phyloP scores from a whole-genome alignment of 2,888 invertebrate species.

The Griposia aprilina region DNA sequence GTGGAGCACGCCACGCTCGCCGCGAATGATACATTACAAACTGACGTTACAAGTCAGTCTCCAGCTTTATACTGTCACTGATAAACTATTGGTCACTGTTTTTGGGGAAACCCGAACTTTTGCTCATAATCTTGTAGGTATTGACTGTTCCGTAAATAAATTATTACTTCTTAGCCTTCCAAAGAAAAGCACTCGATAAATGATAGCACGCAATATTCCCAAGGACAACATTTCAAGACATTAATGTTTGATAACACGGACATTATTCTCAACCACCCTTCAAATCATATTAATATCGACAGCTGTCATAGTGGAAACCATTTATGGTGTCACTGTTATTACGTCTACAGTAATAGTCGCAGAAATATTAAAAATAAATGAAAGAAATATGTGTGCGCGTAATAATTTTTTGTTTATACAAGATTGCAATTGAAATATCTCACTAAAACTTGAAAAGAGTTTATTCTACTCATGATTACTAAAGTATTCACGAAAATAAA shows the following conservation, averaged over 20 bases:
- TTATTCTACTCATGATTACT: background rate
- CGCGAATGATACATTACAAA: no score
- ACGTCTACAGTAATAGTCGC: background rate
- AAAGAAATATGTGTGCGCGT: background rate
- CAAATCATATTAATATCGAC: slow-evolving; percentile 25
- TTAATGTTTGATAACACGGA: slow-evolving; percentile 46
- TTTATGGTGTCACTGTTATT: background rate
- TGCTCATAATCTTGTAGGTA: no score
- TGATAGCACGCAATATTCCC: background rate
- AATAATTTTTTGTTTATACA: background rate
- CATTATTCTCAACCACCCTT: slow-evolving; percentile 22
- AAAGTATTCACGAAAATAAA: background rate
- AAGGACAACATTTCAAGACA: background rate
- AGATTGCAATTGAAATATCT: background rate
- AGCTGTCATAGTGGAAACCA: slow-evolving; percentile 22
- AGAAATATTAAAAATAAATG: background rate
- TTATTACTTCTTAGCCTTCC: no score
- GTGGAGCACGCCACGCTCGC: no score
- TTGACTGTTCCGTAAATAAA: no score
- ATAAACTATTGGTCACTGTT: no score
- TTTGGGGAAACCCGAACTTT: no score
- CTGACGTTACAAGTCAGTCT: no score
- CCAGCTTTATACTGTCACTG: no score
- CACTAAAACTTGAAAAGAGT: background rate
- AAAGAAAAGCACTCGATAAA: background rate